Base-by-base conservation (phyloP, 1,140 invertebrate genomes). In the Lepidurus packardi region DNA sequence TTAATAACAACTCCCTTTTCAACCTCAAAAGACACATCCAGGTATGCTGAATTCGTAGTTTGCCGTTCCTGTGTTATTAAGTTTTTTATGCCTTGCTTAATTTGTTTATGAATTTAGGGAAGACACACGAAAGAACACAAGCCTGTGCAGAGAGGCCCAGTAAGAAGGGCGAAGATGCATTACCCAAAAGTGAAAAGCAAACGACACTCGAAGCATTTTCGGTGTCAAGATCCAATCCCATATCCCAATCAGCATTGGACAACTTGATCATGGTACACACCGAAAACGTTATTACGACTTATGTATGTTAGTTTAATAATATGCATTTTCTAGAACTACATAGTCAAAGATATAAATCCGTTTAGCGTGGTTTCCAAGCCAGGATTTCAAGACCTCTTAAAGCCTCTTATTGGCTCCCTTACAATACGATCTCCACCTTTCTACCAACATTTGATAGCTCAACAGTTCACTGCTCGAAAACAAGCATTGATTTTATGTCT, bases 401-500 rank as follows among this genome's bases (percentile, higher is more conserved):
- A 47, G 16, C 9, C 45, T 11, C 45, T 47, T 11, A 47, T 47
- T 47, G 45, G 45, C 16, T 47, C 45, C 45, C 45, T 47, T 47
- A 47, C 45, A 11, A 47, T 47, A 47, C 45, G 45, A 16, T 47
- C 45, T 47, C 45, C 45, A 47, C 45, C 45, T 47, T 47, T 47
- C 16, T 47, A 47, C 45, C 45, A 47, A 47, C 9, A 47, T 16
- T 16, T 47, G 45, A 47, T 47, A 11, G 16, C 45, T 47, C 45
- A 47, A 16, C 9, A 47, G 45, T 47, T 47, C 5, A 16, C 45
- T 47, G 45, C 45, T 47, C 45, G 45, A 47, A 47, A 47, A 16
- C 45, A 47, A 47, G 45, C 41, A 47, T 75, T 75, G 74, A 75
- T 75, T 34, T 43, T 75, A n/a, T 21, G 21, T 41, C 74, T 78